Percentiles rank a stretch among this genome's conserved stretches.
Conservation (phyloP, 2,888 invertebrate species). For the Seira musarum region DNA sequence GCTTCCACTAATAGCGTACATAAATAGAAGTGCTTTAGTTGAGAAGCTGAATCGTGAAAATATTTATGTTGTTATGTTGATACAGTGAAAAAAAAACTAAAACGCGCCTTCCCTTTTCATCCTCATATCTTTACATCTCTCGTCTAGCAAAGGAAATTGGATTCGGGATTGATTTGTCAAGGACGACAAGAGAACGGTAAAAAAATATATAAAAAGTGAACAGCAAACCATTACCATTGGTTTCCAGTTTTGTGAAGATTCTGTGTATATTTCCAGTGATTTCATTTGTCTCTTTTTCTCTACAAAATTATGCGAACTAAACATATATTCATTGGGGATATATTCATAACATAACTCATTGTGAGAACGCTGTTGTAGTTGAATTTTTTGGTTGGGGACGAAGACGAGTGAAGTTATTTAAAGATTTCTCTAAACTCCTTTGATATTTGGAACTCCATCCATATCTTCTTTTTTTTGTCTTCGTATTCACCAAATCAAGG, state of each 20-base stretch:
- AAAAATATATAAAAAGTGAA: conserved; percentile 16
- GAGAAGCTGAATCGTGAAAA: background rate
- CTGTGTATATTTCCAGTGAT: background rate
- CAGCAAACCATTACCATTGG: background rate
- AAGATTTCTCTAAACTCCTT: too few species aligned
- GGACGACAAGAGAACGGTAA: conserved; percentile 50
- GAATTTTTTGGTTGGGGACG: too few species aligned
- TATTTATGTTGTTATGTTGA: conserved; percentile 12
- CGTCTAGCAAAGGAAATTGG: conserved; percentile 56
- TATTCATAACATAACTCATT: too few species aligned
- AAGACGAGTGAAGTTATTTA: too few species aligned
- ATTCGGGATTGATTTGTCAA: conserved; percentile 60
- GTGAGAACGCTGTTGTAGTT: too few species aligned
- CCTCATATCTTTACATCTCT: conserved; percentile 46
- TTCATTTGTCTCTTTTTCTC: background rate
- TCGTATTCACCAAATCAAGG: background rate
- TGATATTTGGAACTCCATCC: background rate
- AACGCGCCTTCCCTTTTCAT: background rate
- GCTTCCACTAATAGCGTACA: too few species aligned
- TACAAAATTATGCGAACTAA: background rate
- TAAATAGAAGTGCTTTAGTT: too few species aligned
- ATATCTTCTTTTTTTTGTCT: background rate
- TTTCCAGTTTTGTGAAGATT: background rate
- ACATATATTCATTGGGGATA: background rate
- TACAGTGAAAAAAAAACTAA: conserved; percentile 10